Base-by-base conservation (phyloP, 2,797 vertebrate genomes). In the Rhyacichthys aspro region DNA sequence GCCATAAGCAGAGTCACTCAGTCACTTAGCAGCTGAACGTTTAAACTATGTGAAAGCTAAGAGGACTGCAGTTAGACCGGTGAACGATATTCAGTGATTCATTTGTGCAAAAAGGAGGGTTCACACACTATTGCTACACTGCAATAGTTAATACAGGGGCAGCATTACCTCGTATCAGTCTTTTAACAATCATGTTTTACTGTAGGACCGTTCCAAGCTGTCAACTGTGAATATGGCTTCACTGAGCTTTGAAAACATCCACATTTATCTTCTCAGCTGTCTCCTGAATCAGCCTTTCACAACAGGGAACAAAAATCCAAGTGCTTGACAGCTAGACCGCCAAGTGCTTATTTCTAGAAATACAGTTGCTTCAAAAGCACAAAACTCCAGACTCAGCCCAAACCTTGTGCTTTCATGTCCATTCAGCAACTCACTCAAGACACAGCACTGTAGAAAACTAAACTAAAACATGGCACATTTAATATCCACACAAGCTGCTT, bases 11-110 rank as follows among this genome's bases (percentile, higher is more conserved):
- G 65, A 55, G 68, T 83, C 58, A 81, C 46, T 78, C 66, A 63
- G 63, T 55, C 49, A 49, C 42, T 75, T 56, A 79, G 75, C 88
- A 86, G 84, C 81, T 85, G 82, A 73, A 79, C 59, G 67, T 59
- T 33, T 56, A 18, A 79, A 76, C 79, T 68, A 81, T 77, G 83
- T 82, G 80, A 79, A 76, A 76, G 59, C 41, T 32, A 74, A 75
- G 64, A 48, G 0, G 62, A 45, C 62, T 59, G 67, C 1, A 32
- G 37, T 62, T 67, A 53, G 17, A 41, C 34, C 8, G 36, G 16
- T 42, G 3, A 57, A 49, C 36, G 15, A 18, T 8, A 12, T 4
- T 15, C 8, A 41, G 64, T 56, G 15, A 7, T 1, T 36, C 59
- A 16, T 11, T 18, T 39, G 16, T 33, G 41, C 53, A 43, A 17